Evolutionary conservation across 2,113 vertebrate species (phyloP), one percentile per base, ranked within the genome.

Genomic region (Phyllostomus hastatus): DNA sequence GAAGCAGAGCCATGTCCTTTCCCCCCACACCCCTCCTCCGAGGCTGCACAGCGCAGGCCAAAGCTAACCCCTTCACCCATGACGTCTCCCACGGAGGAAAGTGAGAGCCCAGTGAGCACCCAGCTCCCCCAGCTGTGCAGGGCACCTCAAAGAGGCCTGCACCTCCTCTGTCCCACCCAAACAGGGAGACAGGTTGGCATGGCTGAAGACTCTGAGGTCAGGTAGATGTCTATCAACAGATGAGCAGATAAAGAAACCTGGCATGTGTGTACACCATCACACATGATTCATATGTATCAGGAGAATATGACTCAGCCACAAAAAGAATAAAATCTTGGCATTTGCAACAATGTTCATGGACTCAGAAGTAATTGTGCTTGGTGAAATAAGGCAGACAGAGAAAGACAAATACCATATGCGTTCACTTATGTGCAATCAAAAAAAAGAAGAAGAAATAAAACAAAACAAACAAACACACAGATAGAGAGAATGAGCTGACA

Each of bases 301-400:
- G 43, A 14, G 38, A 73, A 43, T 9, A 43, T 73, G 41, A 4
- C 70, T 73, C 24, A 2, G 2, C 38, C 70, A 73, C 7, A n/a
- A 15, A 46, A 8, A 73, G 28, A 43, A 15, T 28, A 26, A 73
- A 72, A 43, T 28, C 9, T 73, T 43, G 38, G 20, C 70, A 46
- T 16, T 28, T 28, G 24, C 0, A 5, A 73, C 38, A 43, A 28
- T 12, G 0, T 15, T 26, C 1, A 43, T 31, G 41, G 7, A 43
- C 24, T 24, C 7, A 15, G 70, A 46, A 24, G 24, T 7, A 14
- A 16, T 73, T 28, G 7, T 28, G 41, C 41, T 43, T 15, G 28
- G 70, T 0, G 41, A 73, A 73, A 16, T 73, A 43, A 4, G 57
- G 3, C 70, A 43, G 24, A 28, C 0, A 26, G 20, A 26, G 2